Percentiles rank a stretch among this genome's conserved stretches.
These are phyloP conservation scores for Ictalurus furcatus DNA, from an alignment of 2,113 vertebrate species.

Conservation along the genomic window DNA sequence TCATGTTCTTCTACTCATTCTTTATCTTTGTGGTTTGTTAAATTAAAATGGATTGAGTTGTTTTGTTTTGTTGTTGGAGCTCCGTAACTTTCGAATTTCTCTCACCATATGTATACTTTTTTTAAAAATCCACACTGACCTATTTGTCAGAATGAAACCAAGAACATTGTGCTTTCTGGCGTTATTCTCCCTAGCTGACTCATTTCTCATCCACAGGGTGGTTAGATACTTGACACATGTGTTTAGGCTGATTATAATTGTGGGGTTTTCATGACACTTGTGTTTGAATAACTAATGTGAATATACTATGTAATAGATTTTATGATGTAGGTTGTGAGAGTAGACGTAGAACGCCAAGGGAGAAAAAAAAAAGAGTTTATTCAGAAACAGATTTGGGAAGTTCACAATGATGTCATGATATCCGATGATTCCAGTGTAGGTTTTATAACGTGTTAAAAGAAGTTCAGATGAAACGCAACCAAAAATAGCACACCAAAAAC, in stretches of 20 bases:
- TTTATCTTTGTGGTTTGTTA: not conserved
- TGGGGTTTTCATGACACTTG: not conserved
- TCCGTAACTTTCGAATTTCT: not conserved
- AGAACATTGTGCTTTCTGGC: constrained; percentile 29
- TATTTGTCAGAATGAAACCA: constrained; percentile 29
- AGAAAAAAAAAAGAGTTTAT: not conserved
- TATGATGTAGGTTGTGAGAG: not conserved
- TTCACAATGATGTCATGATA: not conserved
- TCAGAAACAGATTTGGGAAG: constrained; percentile 13
- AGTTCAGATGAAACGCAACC: not conserved
- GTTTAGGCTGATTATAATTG: not conserved
- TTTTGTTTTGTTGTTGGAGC: not conserved
- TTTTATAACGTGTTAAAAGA: not conserved
- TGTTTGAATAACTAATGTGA: not conserved
- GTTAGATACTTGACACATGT: constrained; percentile 17
- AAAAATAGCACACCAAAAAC: not conserved
- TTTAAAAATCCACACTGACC: not conserved
- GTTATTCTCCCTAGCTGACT: not conserved
- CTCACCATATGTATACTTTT: not conserved
- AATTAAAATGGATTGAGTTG: not conserved
- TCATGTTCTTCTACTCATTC: not conserved
- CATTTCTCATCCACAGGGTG: constrained; percentile 21
- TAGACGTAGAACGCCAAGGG: not conserved
- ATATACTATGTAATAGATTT: not conserved
- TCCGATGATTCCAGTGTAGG: not conserved